These are phyloP conservation scores for Athalia rosae DNA, from an alignment of 2,888 invertebrate genomes.

Conservation along the genomic window DNA sequence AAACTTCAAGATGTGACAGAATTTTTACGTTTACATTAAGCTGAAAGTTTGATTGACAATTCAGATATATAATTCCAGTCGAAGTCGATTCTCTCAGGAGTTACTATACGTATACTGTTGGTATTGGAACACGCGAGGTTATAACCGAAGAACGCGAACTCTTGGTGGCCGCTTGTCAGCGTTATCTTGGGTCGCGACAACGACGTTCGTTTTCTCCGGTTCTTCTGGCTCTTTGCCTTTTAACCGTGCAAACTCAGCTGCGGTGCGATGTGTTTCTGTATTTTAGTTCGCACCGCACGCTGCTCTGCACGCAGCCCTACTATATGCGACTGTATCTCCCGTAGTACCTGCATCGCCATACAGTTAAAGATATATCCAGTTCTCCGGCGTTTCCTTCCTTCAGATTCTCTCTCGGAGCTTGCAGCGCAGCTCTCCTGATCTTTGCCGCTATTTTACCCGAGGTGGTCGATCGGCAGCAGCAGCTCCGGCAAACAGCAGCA, in stretches of 20 bases:
- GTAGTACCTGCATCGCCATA: no score
- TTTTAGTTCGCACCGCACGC: not conserved
- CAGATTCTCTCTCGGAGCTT: no score
- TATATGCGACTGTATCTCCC: not conserved
- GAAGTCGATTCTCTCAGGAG: slow-evolving; percentile 20
- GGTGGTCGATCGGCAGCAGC: slow-evolving; percentile 1
- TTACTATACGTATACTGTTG: slow-evolving; percentile 59
- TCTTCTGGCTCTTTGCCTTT: not conserved
- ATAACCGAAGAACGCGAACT: slow-evolving; percentile 55
- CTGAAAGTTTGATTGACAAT: no score
- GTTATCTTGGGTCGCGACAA: slow-evolving; percentile 57
- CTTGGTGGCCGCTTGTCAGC: slow-evolving; percentile 65
- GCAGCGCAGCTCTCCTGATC: no score
- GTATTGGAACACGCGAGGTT: no score
- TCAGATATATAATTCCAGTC: slow-evolving; percentile 22
- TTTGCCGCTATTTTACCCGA: no score
- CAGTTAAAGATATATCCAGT: no score
- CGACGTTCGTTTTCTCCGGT: slow-evolving; percentile 7
- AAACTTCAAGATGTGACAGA: no score
- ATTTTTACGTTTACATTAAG: no score
- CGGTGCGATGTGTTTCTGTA: not conserved
- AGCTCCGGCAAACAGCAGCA: slow-evolving; percentile 14
- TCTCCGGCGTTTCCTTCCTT: no score
- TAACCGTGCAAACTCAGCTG: no score
- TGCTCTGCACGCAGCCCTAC: slow-evolving; percentile 23